Evolutionary conservation across 2,113 vertebrate genomes (phyloP).

Genomic region (Diadophis punctatus): DNA sequence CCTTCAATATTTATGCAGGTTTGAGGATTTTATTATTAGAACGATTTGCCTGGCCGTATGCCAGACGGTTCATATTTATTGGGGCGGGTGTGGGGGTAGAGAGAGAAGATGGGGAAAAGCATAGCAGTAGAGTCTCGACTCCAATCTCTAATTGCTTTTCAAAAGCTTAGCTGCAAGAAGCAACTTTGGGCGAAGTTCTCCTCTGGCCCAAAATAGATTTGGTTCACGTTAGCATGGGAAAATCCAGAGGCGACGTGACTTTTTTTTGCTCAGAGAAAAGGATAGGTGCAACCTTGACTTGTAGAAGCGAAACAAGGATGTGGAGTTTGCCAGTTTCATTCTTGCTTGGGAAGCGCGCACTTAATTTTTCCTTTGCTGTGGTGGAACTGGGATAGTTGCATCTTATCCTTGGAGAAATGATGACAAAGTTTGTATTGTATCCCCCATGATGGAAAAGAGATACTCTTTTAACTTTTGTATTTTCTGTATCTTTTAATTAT

Average conservation of each 20-base stretch:
- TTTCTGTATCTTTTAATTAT: too few relatives aligned
- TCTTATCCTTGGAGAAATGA: not conserved
- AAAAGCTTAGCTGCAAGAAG: not conserved
- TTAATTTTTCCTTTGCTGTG: not conserved
- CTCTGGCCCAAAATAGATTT: not conserved
- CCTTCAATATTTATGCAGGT: conserved; percentile 27
- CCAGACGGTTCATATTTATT: conserved; percentile 10
- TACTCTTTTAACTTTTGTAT: too few relatives aligned
- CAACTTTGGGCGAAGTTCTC: not conserved
- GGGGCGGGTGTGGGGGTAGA: not conserved
- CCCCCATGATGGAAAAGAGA: too few relatives aligned
- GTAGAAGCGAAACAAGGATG: rapidly evolving
- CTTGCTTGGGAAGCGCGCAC: not conserved
- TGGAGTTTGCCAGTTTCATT: not conserved
- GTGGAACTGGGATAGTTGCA: not conserved
- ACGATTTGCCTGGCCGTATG: not conserved
- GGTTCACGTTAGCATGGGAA: not conserved
- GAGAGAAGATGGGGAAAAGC: not conserved
- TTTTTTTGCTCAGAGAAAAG: rapidly evolving
- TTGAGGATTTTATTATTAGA: conserved; percentile 28
- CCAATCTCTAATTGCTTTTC: not conserved
- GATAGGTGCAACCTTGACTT: not conserved
- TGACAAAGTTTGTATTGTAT: not conserved
- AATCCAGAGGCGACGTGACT: not conserved
- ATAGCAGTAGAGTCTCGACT: not conserved